Conservation (phyloP, 2,888 invertebrate species). For the Eudasyphora cyanicolor region DNA sequence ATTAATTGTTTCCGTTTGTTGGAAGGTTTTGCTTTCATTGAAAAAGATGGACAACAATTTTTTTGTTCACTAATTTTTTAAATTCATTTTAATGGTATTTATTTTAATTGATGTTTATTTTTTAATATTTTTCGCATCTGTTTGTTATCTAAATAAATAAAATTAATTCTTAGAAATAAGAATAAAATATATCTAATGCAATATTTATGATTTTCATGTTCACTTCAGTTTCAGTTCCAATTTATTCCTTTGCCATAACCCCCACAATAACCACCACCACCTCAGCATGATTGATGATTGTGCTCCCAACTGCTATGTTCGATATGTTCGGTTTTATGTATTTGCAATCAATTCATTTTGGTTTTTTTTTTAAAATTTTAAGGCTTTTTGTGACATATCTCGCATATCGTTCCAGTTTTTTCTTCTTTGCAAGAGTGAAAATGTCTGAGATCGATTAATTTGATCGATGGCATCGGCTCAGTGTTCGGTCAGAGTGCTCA, state of each 20-base stretch:
- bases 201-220: not conserved
- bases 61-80: not conserved
- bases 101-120: not conserved
- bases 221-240: not conserved
- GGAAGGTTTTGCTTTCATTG: not conserved
- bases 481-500: not conserved
- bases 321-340: not conserved
- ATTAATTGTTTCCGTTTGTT: constrained; percentile 10
- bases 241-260: not conserved
- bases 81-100: too few relatives aligned
- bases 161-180: too few relatives aligned
- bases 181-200: too few relatives aligned
- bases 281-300: constrained; percentile 22
- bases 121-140: not conserved
- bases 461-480: constrained; percentile 19
- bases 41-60: not conserved
- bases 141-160: not conserved
- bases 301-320: too few relatives aligned
- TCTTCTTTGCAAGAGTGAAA: not conserved
- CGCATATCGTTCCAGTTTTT: constrained; percentile 2
- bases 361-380: not conserved
- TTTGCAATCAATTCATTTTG: constrained; percentile 9
- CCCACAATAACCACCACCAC: not conserved
- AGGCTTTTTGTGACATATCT: constrained; percentile 17
- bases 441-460: not conserved